Evolutionary conservation across 1,140 invertebrate genomes (phyloP), one percentile per base, ranked within the genome.

Genomic region (Halesus radiatus): DNA sequence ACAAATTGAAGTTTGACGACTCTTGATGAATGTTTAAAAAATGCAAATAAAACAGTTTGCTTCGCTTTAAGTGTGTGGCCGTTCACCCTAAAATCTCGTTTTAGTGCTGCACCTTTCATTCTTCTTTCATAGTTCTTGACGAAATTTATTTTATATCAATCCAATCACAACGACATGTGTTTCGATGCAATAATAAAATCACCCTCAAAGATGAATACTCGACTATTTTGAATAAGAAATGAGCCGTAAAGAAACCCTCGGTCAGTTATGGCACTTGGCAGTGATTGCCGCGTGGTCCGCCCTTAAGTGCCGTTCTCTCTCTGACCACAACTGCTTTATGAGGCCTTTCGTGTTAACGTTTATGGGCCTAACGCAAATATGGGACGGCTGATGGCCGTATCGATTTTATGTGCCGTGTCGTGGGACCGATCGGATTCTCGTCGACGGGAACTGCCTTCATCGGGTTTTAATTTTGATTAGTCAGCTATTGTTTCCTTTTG

Each of bases 261-360:
- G 54, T 56, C 20, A 56, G 37, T 56, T 56, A 18, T 56, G 20
- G n/a, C n/a, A 56, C 54, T 56, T 56, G n/a, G 54, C 54, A 23
- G 23, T 18, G 60, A 64, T 45, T 45, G 37, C 37, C 37, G 37
- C 37, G 37, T 45, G 60, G 18, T 29, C 23, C 58, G 3, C 60
- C 23, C 60, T 64, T 16, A 26, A 26, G 60, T 64, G 60, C 60
- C 60, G 13, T 64, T 64, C 23, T 16, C 23, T 64, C 60, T 23
- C 15, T 29, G 60, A 29, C 54, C 54, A 56, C 37, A 45, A 22
- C 54, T 18, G 54, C 54, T 56, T 22, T 45, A 45, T n/a, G n/a
- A 56, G 54, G n/a, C 54, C 23, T 64, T 64, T 23, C 60, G 23
- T 29, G 23, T 64, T 64, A 64, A 29, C 60, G 54, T 64, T 64